Base-by-base conservation (phyloP, 92 coral and sea anemone genomes). In the Porites evermanni region DNA sequence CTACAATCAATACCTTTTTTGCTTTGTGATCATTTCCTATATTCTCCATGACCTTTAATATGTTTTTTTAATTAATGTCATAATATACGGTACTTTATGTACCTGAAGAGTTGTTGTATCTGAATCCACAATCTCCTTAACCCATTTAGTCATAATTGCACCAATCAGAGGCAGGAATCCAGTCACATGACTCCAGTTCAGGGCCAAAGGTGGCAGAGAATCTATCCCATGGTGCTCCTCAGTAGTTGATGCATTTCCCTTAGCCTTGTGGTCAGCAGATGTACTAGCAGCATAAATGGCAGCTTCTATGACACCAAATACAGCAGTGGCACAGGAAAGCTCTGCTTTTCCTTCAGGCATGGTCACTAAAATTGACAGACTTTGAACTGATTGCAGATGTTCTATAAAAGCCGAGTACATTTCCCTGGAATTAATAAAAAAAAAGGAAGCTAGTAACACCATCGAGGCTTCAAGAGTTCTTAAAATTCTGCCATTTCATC, bases 101-200 rank as follows among this genome's bases (percentile, higher is more conserved):
- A 85, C 83, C 88, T 68, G 75, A 17, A 85, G 59, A 12, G 11
- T 17, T 38, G 20, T 19, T 12, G 53, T 6, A 17, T 76, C 83
- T 78, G 66, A 79, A 56, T 66, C 67, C 82, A 94, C 32, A 60
- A 90, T 71, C 87, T 97, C 95, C 47, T 73, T 88, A 52, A 75
- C 92, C 93, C 96, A 94, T 61, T 89, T 89, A 52, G 29, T 90
- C 78, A 95, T 77, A 80, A 94, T 86, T 67, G 88, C 91, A 54
- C 92, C 98, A 81, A 97, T 89, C 89, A 95, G 78, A 81, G 99
- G 99, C 64, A 93, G 84, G 73, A 97, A 91, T 54, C 99, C 99
- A 88, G 92, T 95, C 84, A 97, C 98, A 84, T 97, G 99, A 92
- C 98, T 95, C 99, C 99, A 97, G 87, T 95, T 93, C 7, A 97